Percentiles rank a stretch among this genome's conserved stretches.
phyloP scores from a whole-genome alignment of 2,797 vertebrate genomes.

The Garrulus glandarius region DNA sequence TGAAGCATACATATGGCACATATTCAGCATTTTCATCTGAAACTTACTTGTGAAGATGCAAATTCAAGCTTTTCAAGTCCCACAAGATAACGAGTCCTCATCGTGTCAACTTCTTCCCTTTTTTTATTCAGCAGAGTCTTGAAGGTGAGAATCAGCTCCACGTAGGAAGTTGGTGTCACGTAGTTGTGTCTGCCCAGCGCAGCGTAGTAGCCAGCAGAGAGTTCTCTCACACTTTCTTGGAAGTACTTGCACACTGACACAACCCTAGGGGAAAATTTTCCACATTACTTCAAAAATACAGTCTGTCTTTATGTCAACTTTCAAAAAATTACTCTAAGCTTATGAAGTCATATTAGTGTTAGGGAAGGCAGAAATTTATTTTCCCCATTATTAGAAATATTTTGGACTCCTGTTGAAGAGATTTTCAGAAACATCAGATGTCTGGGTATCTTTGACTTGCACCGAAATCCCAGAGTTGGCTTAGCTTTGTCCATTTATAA shows the following conservation, averaged over 20 bases:
- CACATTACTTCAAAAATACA: neutral
- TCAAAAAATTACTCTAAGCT: neutral
- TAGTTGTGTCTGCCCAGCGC: slow-evolving; percentile 89
- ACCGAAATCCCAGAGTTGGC: neutral
- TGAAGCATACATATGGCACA: neutral
- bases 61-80: slow-evolving; percentile 92
- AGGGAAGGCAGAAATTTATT: neutral
- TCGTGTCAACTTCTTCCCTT: slow-evolving; percentile 84
- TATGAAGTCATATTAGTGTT: neutral
- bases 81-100: slow-evolving; percentile 84
- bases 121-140: slow-evolving; percentile 85
- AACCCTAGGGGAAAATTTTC: slow-evolving; percentile 76
- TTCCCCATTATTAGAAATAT: neutral
- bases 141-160: slow-evolving; percentile 92
- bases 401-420: neutral
- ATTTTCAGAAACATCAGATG: neutral
- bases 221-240: slow-evolving; percentile 83
- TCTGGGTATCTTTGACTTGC: neutral
- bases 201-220: slow-evolving; percentile 83
- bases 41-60: slow-evolving; percentile 87
- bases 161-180: slow-evolving; percentile 91
- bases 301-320: neutral
- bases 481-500: neutral
- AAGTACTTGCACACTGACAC: slow-evolving; percentile 92
- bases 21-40: neutral